These are phyloP conservation scores for Eupeodes luniger DNA, from an alignment of 2,888 invertebrate species.

Conservation along the genomic window DNA sequence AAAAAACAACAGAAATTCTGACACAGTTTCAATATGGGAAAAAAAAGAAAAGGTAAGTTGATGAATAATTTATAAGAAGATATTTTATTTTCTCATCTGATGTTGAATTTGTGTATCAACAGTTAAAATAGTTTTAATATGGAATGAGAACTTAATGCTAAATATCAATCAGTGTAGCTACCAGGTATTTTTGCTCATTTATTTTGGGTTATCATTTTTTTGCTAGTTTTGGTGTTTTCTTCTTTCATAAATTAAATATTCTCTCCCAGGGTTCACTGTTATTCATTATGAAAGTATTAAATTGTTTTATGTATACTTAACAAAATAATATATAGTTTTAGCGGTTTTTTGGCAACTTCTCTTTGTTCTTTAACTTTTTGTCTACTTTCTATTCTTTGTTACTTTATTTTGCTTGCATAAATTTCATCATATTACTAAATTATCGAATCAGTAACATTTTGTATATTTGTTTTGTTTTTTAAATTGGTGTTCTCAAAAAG, in stretches of 20 bases:
- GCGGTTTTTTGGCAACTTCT: no score
- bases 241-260: neutral
- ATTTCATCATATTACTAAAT: no score
- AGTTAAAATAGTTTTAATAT: conserved; percentile 1
- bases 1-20: neutral
- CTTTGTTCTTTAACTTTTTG: no score
- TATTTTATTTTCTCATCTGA: neutral
- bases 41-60: neutral
- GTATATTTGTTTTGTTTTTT: no score
- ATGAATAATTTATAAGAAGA: conserved; percentile 5
- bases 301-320: neutral
- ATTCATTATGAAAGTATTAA: neutral
- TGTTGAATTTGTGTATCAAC: neutral
- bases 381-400: no score
- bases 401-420: no score
- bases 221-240: conserved; percentile 1
- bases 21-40: neutral
- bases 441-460: no score
- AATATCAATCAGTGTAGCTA: neutral
- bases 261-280: neutral
- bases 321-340: neutral
- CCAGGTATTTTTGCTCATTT: neutral
- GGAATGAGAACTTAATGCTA: neutral
- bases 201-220: neutral
- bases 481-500: no score